These are phyloP conservation scores for Sminthurides aquaticus DNA, from an alignment of 2,888 invertebrate genomes.

Conservation along the genomic window DNA sequence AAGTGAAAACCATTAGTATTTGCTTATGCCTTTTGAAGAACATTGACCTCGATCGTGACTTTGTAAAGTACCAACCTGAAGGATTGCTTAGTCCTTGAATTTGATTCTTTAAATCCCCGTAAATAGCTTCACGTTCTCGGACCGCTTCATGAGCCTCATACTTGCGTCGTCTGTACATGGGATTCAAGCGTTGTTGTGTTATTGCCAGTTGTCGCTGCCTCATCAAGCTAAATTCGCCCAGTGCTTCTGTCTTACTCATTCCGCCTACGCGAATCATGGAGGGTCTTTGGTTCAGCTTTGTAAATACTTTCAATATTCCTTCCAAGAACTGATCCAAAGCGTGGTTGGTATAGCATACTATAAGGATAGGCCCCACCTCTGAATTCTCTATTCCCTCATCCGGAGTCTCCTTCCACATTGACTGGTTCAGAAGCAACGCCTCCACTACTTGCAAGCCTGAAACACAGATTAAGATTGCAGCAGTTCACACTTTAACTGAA, in stretches of 20 bases:
- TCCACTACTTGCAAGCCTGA: slow-evolving; percentile 67
- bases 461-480: not conserved
- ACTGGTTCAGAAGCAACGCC: slow-evolving; percentile 56
- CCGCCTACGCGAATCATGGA: slow-evolving; percentile 63
- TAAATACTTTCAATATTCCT: slow-evolving; percentile 53
- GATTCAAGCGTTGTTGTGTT: slow-evolving; percentile 15
- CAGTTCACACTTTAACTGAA: not conserved
- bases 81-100: slow-evolving; percentile 24
- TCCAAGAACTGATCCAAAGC: slow-evolving; percentile 79
- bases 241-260: slow-evolving; percentile 56
- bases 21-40: too few species aligned
- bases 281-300: slow-evolving; percentile 34
- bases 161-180: slow-evolving; percentile 8
- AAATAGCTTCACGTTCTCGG: slow-evolving; percentile 18
- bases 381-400: too few species aligned
- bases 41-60: too few species aligned
- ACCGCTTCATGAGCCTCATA: slow-evolving; percentile 16
- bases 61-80: slow-evolving; percentile 18
- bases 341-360: slow-evolving; percentile 78
- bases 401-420: slow-evolving; percentile 45
- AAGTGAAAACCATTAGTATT: not conserved
- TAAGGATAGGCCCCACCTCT: slow-evolving; percentile 61
- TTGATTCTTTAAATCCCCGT: slow-evolving; percentile 24
- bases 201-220: slow-evolving; percentile 11
- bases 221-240: slow-evolving; percentile 46